Base-by-base conservation (phyloP, 2,888 invertebrate species). In the Caenorhabditis plicata region DNA sequence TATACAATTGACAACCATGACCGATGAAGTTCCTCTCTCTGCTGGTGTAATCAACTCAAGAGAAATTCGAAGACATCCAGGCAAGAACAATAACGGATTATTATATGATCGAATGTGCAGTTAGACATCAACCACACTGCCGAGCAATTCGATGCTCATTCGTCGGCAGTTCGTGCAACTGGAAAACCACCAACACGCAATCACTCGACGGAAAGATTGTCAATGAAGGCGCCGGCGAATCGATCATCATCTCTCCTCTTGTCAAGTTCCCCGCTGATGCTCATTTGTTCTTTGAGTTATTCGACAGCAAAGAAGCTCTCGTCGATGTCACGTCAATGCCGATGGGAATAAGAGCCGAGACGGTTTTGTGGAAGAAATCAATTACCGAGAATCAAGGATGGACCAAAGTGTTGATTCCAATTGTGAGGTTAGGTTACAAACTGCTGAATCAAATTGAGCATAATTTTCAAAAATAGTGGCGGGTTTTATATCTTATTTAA, bases 201-300 rank as follows among this genome's bases (percentile, higher is more conserved):
- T 17, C 29, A 19, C 46, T 56, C 25, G 50, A 49, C 1, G 42
- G 27, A 19, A 56, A 56, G 38, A 29, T 50, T 9, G 56, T 56
- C 8, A 56, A 56, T 25, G 56, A 56, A 38, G 56, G 50, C 11
- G 40, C 41, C 5, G 56, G 56, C 9, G 46, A 45, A 41, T 56
- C 56, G 5, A 9, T 20, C 17, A 29, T 56, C 7, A 46, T 25
- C 13, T 50, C 56, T 1, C 3, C 32, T 13, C 50, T 50, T 22
- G 36, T 56, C 15, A 40, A 41, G 11, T 19, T 56, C 15, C 33
- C 49, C 2, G 40, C 44, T 22, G 35, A 26, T 7, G 33, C 56
- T 0, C 23, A 41, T 15, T 29, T 56, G 15, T 50, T 50, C 25
- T 19, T 56, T 13, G 45, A 56, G 42, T 46, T 56, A 20, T 50